A percentile compares a stretch with the other conserved stretches of the same genome.
These are phyloP conservation scores for Philhelius pedissequus DNA, from an alignment of 2,888 invertebrate genomes.

Conservation along the genomic window DNA sequence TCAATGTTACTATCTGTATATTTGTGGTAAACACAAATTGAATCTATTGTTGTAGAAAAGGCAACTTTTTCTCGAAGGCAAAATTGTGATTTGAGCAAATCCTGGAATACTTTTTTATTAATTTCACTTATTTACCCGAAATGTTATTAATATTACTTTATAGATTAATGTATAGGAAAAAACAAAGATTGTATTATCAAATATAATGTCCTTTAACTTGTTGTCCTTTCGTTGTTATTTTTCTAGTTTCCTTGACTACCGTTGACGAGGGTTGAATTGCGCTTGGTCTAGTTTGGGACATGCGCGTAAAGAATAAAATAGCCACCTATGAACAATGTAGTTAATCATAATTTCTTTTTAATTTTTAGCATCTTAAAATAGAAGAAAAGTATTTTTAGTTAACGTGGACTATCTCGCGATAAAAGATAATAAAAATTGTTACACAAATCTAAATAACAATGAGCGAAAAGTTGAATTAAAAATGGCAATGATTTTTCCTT, in stretches of 20 bases:
- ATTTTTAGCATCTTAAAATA: no score
- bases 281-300: constrained; percentile 24
- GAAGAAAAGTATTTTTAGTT: no score
- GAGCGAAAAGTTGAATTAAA: not conserved
- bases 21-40: constrained; percentile 9
- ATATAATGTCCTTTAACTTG: constrained; percentile 56
- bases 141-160: constrained; percentile 21
- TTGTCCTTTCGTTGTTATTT: constrained; percentile 67
- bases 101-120: constrained; percentile 2
- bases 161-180: constrained; percentile 12
- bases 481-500: not conserved
- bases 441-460: not conserved
- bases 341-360: not conserved
- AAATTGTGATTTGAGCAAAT: constrained; percentile 40
- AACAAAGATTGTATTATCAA: constrained; percentile 47
- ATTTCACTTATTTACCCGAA: not conserved
- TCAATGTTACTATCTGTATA: constrained; percentile 21
- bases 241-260: constrained; percentile 67
- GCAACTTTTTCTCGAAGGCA: constrained; percentile 57
- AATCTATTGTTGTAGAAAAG: constrained; percentile 46
- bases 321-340: no score
- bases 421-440: not conserved
- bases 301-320: not conserved
- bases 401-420: not conserved
- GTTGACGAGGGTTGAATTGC: constrained; percentile 24